Conservation (phyloP, 2,113 vertebrate species). For the Isurus oxyrinchus region DNA sequence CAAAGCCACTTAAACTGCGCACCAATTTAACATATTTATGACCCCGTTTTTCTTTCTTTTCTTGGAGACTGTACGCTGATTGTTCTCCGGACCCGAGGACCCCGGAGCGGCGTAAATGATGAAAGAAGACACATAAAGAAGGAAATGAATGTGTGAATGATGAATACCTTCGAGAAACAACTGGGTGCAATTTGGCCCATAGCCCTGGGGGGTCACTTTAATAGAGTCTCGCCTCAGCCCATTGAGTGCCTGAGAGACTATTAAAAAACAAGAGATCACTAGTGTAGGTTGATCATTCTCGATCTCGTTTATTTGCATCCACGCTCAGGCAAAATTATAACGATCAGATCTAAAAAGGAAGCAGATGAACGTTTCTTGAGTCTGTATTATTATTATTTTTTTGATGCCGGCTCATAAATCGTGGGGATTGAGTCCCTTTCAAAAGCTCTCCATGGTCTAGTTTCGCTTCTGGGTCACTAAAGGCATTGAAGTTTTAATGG, state of each 20-base stretch:
- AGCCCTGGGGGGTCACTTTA: conserved; percentile 92
- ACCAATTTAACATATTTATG: conserved; percentile 97
- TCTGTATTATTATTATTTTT: conserved; percentile 26
- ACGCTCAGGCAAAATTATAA: conserved; percentile 4
- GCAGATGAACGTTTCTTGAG: neutral
- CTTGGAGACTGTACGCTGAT: conserved; percentile 79
- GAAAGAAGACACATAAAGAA: conserved; percentile 93
- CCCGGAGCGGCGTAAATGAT: conserved; percentile 73
- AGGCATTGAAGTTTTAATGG: conserved; percentile 98
- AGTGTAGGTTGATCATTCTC: neutral
- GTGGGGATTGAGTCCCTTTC: conserved; percentile 87
- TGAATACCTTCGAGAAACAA: conserved; percentile 92
- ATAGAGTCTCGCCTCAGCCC: conserved; percentile 93
- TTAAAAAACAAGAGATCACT: conserved; percentile 58
- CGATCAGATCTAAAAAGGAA: conserved; percentile 22
- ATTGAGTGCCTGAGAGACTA: conserved; percentile 96
- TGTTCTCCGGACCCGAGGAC: conserved; percentile 69
- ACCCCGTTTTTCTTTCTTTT: conserved; percentile 78
- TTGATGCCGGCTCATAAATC: conserved; percentile 76
- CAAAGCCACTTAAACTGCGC: conserved; percentile 83
- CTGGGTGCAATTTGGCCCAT: conserved; percentile 83
- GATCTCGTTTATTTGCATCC: conserved; percentile 13
- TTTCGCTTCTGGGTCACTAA: conserved; percentile 96
- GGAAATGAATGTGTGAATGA: conserved; percentile 93
- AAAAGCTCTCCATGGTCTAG: conserved; percentile 83